Base-by-base conservation (phyloP, 2,888 invertebrate genomes). In the Agrotis puta region DNA sequence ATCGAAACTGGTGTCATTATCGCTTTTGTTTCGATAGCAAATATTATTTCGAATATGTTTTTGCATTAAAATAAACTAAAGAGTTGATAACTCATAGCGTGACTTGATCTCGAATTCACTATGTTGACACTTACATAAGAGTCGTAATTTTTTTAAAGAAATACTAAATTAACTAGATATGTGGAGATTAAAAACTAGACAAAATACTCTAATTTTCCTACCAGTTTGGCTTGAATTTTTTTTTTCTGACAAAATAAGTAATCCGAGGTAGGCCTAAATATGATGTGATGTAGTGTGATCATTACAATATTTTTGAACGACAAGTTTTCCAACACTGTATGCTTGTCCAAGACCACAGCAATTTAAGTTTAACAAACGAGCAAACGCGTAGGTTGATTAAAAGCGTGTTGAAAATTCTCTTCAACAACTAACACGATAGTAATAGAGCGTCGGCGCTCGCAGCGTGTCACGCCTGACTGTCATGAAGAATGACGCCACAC, bases 391-490 rank as follows among this genome's bases (percentile, higher is more conserved):
- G 33, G 24, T 64, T 50, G 43, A 73, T 74, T 76, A 56, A 66
- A 61, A 54, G 20, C 56, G 79, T 64, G 76, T 64, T 75, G 63
- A 77, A 54, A 75, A 51, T 56, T 63, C 20, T 33, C 47, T 53
- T 58, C 53, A 62, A 59, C 64, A 58, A 78, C 79, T 57, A 57
- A 62, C 57, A 74, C 48, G 48, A 39, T 66, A 48, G 53, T 64
- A 51, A 68, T 64, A 56, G 69, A 70, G 39, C 45, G 57, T 57
- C 18, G 43, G 47, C 48, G 54, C 45, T 74, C 33, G 22, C 62
- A 45, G 64, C 81, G 77, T 76, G 70, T 81, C 62, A 81, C 11
- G 56, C 77, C 61, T 76, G 58, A 11, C 50, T 70, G 64, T 81
- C 77, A 77, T 57, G 53, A n/a, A 33, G 24, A 63, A 64, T 80